Base-by-base conservation (phyloP, 2,113 vertebrate species). In the Upupa epops region DNA sequence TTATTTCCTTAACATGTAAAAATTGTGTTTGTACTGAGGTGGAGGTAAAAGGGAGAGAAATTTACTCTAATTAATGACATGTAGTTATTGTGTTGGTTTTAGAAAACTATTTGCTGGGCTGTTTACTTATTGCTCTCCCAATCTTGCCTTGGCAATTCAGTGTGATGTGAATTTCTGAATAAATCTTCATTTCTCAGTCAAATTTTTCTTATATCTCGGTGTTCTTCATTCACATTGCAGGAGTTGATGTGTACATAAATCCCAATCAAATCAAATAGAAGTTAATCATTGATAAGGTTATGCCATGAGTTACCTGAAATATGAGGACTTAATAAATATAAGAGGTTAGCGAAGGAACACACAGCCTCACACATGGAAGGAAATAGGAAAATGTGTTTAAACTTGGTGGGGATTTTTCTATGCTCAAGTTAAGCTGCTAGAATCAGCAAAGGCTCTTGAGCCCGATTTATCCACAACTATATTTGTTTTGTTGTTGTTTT, bases 371-470 rank as follows among this genome's bases (percentile, higher is more conserved):
- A 3, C 2, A 16, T 22, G 79, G 45, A 89, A 73, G 29, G 49
- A 12, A 82, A 64, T 36, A 48, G 6, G 51, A 94, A 32, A 36
- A 64, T 16, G 29, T 48, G 13, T 74, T 93, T 77, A 19, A 91
- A 89, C 32, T 76, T 92, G 28, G 31, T 46, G 63, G n/a, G 63
- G 68, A 64, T 89, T 83, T 93, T 55, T 52, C 54, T 54, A 0
- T 58, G 25, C 49, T 72, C 29, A 2, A 48, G 4, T 71, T 55
- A 81, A 84, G 65, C 70, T 73, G 17, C 48, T 80, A 21, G 40
- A 94, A 71, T 89, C 89, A 74, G 63, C 49, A 80, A 64, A 66
- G 89, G 79, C 77, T 79, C 81, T 72, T 78, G 51, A 89, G 36
- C 21, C 52, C 37, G 68, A 65, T 76, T 79, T 74, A 71, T 79